Evolutionary conservation across 1,140 invertebrate species (phyloP), one percentile per base, ranked within the genome.

Genomic region (Papilio helenus): DNA sequence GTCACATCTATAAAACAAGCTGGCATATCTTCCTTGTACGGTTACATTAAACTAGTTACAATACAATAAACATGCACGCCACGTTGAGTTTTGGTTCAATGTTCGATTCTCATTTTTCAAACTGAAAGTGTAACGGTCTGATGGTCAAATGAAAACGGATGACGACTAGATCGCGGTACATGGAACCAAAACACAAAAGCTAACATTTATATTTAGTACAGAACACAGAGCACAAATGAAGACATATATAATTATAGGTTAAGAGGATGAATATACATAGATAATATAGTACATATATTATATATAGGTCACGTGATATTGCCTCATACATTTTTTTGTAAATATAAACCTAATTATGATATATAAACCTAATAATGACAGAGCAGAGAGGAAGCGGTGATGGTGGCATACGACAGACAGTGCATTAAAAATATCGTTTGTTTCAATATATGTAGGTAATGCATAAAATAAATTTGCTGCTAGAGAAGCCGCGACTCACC

Each of bases 401-500:
- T 94, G 92, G 93, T 94, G 93, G 93, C 93, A 94, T 94, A 93
- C 95, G 95, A 96, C 95, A 96, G 96, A 95, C 93, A 94, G 93
- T 94, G 92, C 92, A 92, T 95, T 94, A 93, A 94, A 93, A 94
- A 93, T 94, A 94, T 94, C 93, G 94, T 92, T 93, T 91, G 84
- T 92, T 91, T 93, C 87, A 92, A 93, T 89, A 89, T 93, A 93
- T 93, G 92, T 93, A 93, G 85, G 89, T 91, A 93, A 92, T 94
- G 92, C 93, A 93, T 94, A 90, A 94, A 94, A 90, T 90, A 91
- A 90, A 89, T 89, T 94, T 92, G 89, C 92, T 93, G 89, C 90
- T 92, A 91, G 82, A 91, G 88, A 94, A 92, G 90, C 90, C 85
- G 88, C 84, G 89, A 96, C 97, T 97, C 97, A 97, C 97, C 97